These are phyloP conservation scores for Aphidius ervi DNA, from an alignment of 1,140 invertebrate species.

Conservation along the genomic window DNA sequence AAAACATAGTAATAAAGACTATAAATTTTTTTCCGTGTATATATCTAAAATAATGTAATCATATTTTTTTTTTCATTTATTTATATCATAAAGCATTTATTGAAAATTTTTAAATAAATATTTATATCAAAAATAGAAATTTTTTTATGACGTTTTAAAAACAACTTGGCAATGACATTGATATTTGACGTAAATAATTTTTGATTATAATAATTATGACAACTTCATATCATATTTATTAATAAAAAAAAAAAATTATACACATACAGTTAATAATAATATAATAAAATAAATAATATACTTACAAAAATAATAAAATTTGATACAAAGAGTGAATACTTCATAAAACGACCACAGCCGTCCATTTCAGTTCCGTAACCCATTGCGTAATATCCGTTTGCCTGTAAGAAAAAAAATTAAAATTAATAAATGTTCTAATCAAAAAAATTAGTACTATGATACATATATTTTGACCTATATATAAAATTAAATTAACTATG, in stretches of 20 bases:
- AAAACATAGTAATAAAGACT: too few species aligned
- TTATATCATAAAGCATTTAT: neutral
- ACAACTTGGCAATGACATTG: slow-evolving; percentile 18
- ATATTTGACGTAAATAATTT: neutral
- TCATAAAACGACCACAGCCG: slow-evolving; percentile 76
- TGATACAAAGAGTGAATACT: slow-evolving; percentile 76
- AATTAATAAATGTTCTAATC: neutral
- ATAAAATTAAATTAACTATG: neutral
- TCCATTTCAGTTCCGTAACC: slow-evolving; percentile 72
- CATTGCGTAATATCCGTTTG: slow-evolving; percentile 47
- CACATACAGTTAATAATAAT: neutral
- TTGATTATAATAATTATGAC: too few species aligned
- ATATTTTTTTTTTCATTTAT: slow-evolving; percentile 2
- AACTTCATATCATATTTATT: too few species aligned
- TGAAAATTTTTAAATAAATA: neutral
- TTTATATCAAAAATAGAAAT: slow-evolving; percentile 3
- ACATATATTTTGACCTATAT: neutral
- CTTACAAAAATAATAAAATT: slow-evolving; percentile 87
- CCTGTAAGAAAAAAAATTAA: slow-evolving; percentile 17
- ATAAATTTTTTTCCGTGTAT: too few species aligned
- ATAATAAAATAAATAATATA: slow-evolving; percentile 30
- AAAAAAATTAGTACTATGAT: neutral
- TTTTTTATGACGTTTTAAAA: slow-evolving; percentile 1
- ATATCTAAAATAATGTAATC: slow-evolving; percentile 1
- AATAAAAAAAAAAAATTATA: neutral